Base-by-base conservation (phyloP, 1,140 invertebrate genomes). In the Caenorhabditis inopinata region DNA sequence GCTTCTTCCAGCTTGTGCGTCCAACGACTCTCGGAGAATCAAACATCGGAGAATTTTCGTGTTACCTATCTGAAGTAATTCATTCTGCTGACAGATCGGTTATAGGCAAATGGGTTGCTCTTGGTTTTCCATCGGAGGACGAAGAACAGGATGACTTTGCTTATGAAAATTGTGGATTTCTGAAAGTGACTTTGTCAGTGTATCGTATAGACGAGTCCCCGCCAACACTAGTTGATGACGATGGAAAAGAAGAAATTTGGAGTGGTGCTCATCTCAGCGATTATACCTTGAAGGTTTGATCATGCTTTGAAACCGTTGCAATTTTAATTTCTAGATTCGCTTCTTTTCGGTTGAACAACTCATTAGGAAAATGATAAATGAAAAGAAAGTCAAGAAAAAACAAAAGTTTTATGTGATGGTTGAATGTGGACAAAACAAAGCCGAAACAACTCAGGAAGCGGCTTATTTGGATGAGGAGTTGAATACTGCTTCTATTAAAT, bases 361-460 rank as follows among this genome's bases (percentile, higher is more conserved):
- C 9, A 75, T 75, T 48, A 42, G 47, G 2, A 32, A 47, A 48
- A 75, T 48, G 47, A 68, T 68, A 12, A 68, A 68, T 38, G 58
- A 68, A 32, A 68, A 42, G n/a, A 68, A 38, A 27, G 9, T 68
- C 23, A 68, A 68, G 25, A 80, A 53, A 14, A 62, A 58, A 18
- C 80, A 58, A 38, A 79, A 62, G 4, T 78, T 81, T 51, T 78
- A 45, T 25, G 45, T 81, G 76, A n/a, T 42, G 77, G 81, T 74
- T 83, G 29, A 78, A 75, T 51, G 62, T 85, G 21, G 86, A 47
- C 46, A 79, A 84, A 38, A 35, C 84, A 68, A 68, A 42, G 38
- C n/a, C 25, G 48, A 38, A 46, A 81, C 74, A n/a, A 86, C 47
- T 53, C 46, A 75, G 62, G 23, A 80, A 73, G 32, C 51, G n/a